Evolutionary conservation across 2,888 invertebrate species (phyloP).

Genomic region (Machimus atricapillus): DNA sequence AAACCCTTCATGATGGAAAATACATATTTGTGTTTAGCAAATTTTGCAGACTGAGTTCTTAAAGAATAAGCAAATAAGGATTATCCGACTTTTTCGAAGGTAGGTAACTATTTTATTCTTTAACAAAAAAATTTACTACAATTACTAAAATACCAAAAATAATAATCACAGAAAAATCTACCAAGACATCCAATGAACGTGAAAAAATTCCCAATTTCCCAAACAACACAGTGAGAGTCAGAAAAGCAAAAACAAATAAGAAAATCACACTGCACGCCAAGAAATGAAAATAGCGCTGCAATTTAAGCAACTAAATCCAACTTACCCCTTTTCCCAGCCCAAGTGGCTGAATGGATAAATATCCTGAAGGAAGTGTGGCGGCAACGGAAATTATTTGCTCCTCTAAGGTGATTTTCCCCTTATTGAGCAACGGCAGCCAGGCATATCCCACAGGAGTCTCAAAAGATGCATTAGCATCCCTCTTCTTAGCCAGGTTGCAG

Average conservation of each 20-base stretch:
- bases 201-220: neutral
- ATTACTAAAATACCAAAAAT: neutral
- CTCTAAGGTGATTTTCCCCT: slow-evolving; percentile 85
- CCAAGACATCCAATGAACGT: neutral
- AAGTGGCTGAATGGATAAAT: slow-evolving; percentile 86
- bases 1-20: no score
- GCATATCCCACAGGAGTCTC: slow-evolving; percentile 92
- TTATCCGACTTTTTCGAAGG: neutral
- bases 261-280: neutral
- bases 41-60: no score
- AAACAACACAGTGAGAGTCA: neutral
- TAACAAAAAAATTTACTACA: neutral
- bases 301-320: slow-evolving; percentile 45
- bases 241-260: neutral
- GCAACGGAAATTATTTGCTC: slow-evolving; percentile 86
- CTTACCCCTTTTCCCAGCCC: slow-evolving; percentile 91
- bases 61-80: neutral
- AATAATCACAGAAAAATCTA: neutral
- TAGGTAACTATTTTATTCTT: neutral
- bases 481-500: slow-evolving; percentile 84
- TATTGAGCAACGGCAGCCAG: slow-evolving; percentile 87
- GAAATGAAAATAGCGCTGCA: neutral
- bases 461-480: slow-evolving; percentile 70
- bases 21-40: no score
- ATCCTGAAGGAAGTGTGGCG: slow-evolving; percentile 85